phyloP scores from a whole-genome alignment of 2,113 vertebrate genomes.

The Cochlearius cochlearius region DNA sequence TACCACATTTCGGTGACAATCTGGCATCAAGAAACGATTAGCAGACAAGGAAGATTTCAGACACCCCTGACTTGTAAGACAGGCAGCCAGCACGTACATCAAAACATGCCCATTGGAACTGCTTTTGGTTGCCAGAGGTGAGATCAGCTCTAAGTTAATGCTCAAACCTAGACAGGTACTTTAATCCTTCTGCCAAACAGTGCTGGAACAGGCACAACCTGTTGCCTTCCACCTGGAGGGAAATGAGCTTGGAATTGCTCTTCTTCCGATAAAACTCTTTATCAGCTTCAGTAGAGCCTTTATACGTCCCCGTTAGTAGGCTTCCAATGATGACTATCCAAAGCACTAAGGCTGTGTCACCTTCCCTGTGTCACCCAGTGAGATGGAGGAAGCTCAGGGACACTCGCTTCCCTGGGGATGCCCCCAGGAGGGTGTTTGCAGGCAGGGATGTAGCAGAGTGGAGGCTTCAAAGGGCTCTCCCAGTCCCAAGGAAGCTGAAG shows the following conservation, averaged over 20 bases:
- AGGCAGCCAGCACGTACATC: not conserved
- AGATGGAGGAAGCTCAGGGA: not conserved
- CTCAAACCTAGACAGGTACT: not conserved
- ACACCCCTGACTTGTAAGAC: not conserved
- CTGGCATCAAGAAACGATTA: not conserved
- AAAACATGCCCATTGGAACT: not conserved
- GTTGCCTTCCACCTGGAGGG: accelerated
- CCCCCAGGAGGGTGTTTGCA: not conserved
- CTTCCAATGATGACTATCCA: not conserved
- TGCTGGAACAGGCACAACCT: not conserved
- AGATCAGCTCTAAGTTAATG: not conserved
- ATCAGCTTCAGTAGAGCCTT: accelerated
- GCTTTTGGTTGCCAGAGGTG: not conserved
- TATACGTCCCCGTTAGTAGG: accelerated
- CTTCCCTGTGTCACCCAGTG: not conserved
- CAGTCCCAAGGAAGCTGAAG: not conserved
- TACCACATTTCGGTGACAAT: not conserved
- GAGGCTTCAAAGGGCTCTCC: not conserved
- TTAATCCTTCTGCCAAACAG: not conserved
- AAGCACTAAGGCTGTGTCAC: not conserved
- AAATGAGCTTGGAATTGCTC: not conserved
- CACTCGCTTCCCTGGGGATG: not conserved
- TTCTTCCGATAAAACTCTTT: not conserved
- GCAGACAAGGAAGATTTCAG: not conserved
- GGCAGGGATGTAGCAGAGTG: accelerated